Evolutionary conservation across 2,888 invertebrate genomes (phyloP).

Genomic region (Torymus tubicola): DNA sequence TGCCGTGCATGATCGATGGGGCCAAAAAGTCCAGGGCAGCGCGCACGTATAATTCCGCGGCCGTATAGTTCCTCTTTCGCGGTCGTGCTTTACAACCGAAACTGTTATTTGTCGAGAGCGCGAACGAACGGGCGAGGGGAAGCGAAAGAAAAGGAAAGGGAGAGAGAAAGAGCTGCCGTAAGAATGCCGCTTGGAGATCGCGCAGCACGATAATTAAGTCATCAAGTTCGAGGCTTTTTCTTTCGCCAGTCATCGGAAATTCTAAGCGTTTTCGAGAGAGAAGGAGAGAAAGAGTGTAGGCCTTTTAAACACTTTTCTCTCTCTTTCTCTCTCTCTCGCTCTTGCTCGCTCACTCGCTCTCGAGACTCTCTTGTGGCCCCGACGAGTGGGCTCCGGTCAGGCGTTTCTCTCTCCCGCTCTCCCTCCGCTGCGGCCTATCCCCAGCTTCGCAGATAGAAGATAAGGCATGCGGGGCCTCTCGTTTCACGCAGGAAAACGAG

Average conservation of each 20-base stretch:
- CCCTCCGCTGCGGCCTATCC: neutral
- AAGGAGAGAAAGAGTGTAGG: neutral
- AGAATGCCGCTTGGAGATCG: slow-evolving; percentile 28
- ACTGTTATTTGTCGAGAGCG: slow-evolving; percentile 36
- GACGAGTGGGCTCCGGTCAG: neutral
- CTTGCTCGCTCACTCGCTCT: neutral
- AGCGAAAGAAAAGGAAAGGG: slow-evolving; percentile 7
- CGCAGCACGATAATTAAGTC: slow-evolving; percentile 49
- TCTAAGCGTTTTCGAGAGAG: slow-evolving; percentile 39
- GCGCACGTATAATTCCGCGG: slow-evolving; percentile 2
- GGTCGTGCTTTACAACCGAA: slow-evolving; percentile 39
- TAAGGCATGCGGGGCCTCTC: slow-evolving; percentile 55
- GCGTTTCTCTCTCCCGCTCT: neutral
- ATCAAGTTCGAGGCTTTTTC: slow-evolving; percentile 44
- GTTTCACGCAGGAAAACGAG: slow-evolving; percentile 54
- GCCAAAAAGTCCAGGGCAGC: slow-evolving; percentile 13
- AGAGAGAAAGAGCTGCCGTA: neutral
- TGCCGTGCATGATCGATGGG: slow-evolving; percentile 26
- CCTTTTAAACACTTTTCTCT: slow-evolving; percentile 37
- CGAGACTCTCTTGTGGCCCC: neutral
- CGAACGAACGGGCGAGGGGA: neutral
- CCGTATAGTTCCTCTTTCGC: neutral
- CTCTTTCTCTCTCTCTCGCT: slow-evolving; percentile 1
- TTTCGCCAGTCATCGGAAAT: slow-evolving; percentile 56
- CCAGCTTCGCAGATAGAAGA: slow-evolving; percentile 49